These are phyloP conservation scores for Drosophila lacicola DNA, from an alignment of 2,888 invertebrate species.

Conservation along the genomic window DNA sequence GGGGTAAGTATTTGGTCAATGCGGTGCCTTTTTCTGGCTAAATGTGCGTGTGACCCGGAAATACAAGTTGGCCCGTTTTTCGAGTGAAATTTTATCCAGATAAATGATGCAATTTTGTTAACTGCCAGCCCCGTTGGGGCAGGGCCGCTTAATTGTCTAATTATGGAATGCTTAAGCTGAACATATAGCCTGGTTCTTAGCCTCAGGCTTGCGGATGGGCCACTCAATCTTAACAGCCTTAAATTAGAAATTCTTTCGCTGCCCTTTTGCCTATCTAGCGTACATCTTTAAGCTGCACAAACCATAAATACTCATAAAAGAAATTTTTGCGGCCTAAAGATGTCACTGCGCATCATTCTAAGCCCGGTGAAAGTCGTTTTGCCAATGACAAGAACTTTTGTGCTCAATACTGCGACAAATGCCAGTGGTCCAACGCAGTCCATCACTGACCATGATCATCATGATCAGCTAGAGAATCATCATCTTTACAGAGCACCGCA, in stretches of 20 bases:
- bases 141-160: slow-evolving; percentile 55
- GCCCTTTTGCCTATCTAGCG: slow-evolving; percentile 36
- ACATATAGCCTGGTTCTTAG: slow-evolving; percentile 25
- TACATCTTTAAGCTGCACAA: slow-evolving; percentile 37
- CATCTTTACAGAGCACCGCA: slow-evolving; percentile 33
- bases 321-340: slow-evolving; percentile 56
- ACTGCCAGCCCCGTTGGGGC: slow-evolving; percentile 26
- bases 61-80: slow-evolving; percentile 34
- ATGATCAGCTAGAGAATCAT: slow-evolving; percentile 16
- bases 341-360: slow-evolving; percentile 65
- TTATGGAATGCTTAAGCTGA: slow-evolving; percentile 43
- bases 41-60: slow-evolving; percentile 68
- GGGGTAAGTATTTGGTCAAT: slow-evolving; percentile 21
- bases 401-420: slow-evolving; percentile 63
- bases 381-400: slow-evolving; percentile 75
- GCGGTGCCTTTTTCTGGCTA: slow-evolving; percentile 35
- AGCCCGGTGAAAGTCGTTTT: slow-evolving; percentile 76
- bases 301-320: slow-evolving; percentile 55
- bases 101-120: slow-evolving; percentile 72
- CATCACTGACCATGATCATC: slow-evolving; percentile 32
- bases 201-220: slow-evolving; percentile 14
- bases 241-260: slow-evolving; percentile 50
- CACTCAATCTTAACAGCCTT: slow-evolving; percentile 13
- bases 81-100: slow-evolving; percentile 65
- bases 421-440: slow-evolving; percentile 29